Evolutionary conservation across 1,140 invertebrate species (phyloP), one percentile per base, ranked within the genome.

Genomic region (Tetramorium simillimum): DNA sequence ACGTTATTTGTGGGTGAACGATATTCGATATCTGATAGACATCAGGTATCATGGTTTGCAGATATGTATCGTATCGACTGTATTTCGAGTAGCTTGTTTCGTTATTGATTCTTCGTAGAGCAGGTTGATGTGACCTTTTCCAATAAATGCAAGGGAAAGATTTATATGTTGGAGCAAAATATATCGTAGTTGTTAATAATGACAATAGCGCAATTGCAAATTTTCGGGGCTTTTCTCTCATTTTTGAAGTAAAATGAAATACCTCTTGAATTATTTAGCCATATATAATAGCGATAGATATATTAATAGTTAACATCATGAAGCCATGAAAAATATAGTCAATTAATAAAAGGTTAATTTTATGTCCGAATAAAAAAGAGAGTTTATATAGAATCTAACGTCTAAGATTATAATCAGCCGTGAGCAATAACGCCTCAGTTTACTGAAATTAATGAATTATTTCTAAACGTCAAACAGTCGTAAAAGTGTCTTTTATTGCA

Each of bases 41-140:
- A 40, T 46, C 37, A 37, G 12, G 28, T 58, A 58, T 56, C 67
- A 67, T 33, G 51, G 28, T 12, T 43, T 72, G 37, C 24, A 40
- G 51, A 81, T 81, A 81, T 72, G 65, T 81, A 70, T 78, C 43
- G 76, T 65, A 21, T 33, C 62, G 14, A 53, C 28, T 24, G 16
- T 40, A 43, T 81, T 14, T 40, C 43, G 43, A 46, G 33, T 33
- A 33, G 33, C 33, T 33, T 28, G 28, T 28, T 33, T 33, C 3
- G 33, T 4, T 33, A 33, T 33, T 33, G 33, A 33, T 33, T 33
- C 33, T 33, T 33, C 33, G 4, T 33, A 33, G 33, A 33, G 33
- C 43, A 12, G 43, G 18, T 46, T 28, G 28, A 80, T 24, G 24
- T 4, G 24, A 10, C 18, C 5, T 51, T 62, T 80, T 51, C 53